Conservation (phyloP, 2,797 vertebrate species). For the Mareca strepera region DNA sequence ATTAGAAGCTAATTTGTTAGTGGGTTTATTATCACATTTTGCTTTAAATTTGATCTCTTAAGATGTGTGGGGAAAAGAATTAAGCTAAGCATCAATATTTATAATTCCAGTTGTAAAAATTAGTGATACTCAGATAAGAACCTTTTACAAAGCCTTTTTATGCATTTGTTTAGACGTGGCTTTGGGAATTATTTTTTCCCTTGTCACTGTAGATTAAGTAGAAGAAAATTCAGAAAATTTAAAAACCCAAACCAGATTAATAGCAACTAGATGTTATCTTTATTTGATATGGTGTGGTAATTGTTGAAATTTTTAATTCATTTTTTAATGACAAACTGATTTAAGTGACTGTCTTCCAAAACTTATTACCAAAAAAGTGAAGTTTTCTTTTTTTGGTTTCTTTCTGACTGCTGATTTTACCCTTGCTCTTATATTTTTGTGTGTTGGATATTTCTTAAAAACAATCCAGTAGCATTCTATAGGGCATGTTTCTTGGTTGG, state of each 20-base stretch:
- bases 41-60: conserved; percentile 56
- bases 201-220: neutral
- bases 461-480: neutral
- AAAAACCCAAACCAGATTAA: neutral
- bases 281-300: neutral
- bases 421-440: neutral
- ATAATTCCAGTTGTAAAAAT: conserved; percentile 8
- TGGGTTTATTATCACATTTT: conserved; percentile 60
- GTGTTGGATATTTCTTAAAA: neutral
- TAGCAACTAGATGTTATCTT: neutral
- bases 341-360: neutral
- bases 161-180: neutral
- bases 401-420: neutral
- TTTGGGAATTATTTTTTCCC: neutral
- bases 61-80: conserved; percentile 20
- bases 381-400: neutral
- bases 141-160: neutral
- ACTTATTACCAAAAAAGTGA: neutral
- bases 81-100: conserved; percentile 38
- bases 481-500: neutral
- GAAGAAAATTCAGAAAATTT: neutral
- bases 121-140: neutral
- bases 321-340: neutral
- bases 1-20: conserved; percentile 57
- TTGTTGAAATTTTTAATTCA: neutral